Evolutionary conservation across 2,888 invertebrate species (phyloP).

Genomic region (Allacma fusca): DNA sequence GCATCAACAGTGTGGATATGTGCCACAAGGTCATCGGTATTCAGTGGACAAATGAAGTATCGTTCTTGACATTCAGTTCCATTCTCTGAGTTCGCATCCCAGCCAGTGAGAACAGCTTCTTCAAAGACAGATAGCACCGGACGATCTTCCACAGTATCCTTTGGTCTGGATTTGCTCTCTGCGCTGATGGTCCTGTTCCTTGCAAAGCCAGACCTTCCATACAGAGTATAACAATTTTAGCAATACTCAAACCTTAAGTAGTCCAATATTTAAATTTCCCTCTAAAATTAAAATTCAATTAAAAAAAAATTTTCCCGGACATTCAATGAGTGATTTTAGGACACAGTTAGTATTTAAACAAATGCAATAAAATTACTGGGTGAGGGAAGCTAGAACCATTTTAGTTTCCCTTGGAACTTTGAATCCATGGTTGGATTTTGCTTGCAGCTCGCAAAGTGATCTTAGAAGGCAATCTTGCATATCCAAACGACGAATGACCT

Average conservation of each 20-base stretch:
- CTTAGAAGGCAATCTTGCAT: slow-evolving; percentile 59
- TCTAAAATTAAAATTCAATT: too few relatives aligned
- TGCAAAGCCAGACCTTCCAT: slow-evolving; percentile 59
- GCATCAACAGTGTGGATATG: slow-evolving; percentile 57
- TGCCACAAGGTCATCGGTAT: slow-evolving; percentile 51
- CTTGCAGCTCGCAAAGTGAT: slow-evolving; percentile 58
- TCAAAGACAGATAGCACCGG: slow-evolving; percentile 58
- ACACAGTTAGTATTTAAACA: too few relatives aligned
- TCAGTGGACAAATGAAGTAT: slow-evolving; percentile 59
- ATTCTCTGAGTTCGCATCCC: slow-evolving; percentile 56
- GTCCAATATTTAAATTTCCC: too few relatives aligned
- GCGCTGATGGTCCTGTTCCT: slow-evolving; percentile 45
- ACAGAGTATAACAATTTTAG: too few relatives aligned
- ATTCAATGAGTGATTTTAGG: too few relatives aligned
- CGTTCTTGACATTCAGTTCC: slow-evolving; percentile 59
- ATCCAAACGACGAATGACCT: slow-evolving; percentile 58
- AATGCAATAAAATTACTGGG: too few relatives aligned
- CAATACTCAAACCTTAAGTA: too few relatives aligned
- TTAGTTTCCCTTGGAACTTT: slow-evolving; percentile 56
- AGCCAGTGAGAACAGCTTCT: slow-evolving; percentile 58
- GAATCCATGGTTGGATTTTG: slow-evolving; percentile 52
- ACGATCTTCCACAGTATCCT: slow-evolving; percentile 58
- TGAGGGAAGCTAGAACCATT: slow-evolving; percentile 54
- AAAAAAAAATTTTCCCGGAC: too few relatives aligned
- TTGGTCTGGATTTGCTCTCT: background rate